A percentile compares a stretch with the other conserved stretches of the same genome.
Conservation (phyloP, 2,113 vertebrate species). For the Rhinogobius similis region DNA sequence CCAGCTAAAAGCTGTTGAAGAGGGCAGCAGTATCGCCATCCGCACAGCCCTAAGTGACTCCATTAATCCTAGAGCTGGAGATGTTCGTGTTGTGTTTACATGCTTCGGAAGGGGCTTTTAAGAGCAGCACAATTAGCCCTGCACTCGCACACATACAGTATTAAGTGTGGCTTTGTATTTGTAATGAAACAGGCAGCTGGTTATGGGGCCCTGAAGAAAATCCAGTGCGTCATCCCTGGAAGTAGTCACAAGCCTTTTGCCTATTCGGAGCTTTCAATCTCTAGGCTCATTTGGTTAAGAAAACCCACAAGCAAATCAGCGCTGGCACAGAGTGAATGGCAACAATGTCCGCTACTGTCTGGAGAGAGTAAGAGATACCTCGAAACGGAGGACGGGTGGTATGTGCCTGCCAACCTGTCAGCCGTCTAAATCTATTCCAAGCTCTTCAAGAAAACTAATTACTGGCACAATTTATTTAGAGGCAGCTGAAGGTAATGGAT, state of each 20-base stretch:
- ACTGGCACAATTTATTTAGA: constrained; percentile 41
- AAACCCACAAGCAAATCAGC: constrained; percentile 61
- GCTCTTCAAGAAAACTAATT: constrained; percentile 59
- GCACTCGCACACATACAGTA: constrained; percentile 23
- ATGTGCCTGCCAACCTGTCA: constrained; percentile 33
- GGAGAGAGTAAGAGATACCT: constrained; percentile 20
- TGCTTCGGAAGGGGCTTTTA: constrained; percentile 58
- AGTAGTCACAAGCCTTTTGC: constrained; percentile 40
- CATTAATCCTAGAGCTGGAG: constrained; percentile 43
- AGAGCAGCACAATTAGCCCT: constrained; percentile 60
- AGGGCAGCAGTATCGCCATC: constrained; percentile 29
- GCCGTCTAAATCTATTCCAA: constrained; percentile 41
- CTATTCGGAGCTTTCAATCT: constrained; percentile 29
- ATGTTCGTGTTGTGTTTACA: constrained; percentile 39
- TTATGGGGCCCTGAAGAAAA: constrained; percentile 37
- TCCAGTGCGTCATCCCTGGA: constrained; percentile 56
- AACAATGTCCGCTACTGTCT: constrained; percentile 31
- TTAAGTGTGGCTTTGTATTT: constrained; percentile 45
- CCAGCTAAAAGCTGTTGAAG: constrained; percentile 13
- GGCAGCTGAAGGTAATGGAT: constrained; percentile 57
- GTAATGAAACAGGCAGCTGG: constrained; percentile 63
- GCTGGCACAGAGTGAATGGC: constrained; percentile 27
- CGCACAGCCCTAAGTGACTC: constrained; percentile 39
- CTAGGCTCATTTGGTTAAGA: constrained; percentile 66
- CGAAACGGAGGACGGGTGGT: constrained; percentile 33